Conservation (phyloP, 1,140 invertebrate genomes). For the Drosophila mojavensis region DNA sequence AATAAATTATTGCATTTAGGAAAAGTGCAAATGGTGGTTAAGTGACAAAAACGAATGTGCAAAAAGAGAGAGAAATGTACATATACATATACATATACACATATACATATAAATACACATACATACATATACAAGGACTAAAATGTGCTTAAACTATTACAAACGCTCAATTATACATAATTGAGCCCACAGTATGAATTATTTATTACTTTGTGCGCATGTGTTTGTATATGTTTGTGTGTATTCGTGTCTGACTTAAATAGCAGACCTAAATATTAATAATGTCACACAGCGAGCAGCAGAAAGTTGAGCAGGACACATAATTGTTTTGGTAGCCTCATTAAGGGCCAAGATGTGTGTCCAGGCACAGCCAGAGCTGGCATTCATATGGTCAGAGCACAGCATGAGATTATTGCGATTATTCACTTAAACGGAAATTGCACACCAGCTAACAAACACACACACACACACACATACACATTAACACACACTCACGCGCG, state of each 20-base stretch:
- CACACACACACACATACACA: too few relatives aligned
- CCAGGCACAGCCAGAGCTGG: slow-evolving; percentile 14
- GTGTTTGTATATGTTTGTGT: slow-evolving; percentile 16
- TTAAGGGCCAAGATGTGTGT: slow-evolving; percentile 40
- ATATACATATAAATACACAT: too few relatives aligned
- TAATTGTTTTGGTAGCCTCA: slow-evolving; percentile 54
- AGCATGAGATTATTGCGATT: slow-evolving; percentile 52
- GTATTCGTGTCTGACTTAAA: slow-evolving; percentile 27
- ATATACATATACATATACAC: neutral
- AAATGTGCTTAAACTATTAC: slow-evolving; percentile 53
- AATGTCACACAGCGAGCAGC: slow-evolving; percentile 29
- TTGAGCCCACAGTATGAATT: slow-evolving; percentile 46
- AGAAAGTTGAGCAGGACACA: slow-evolving; percentile 22
- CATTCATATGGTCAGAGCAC: slow-evolving; percentile 22
- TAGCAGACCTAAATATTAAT: slow-evolving; percentile 52
- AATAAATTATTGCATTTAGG: slow-evolving; percentile 44
- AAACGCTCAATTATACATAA: slow-evolving; percentile 51
- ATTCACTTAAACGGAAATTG: slow-evolving; percentile 48
- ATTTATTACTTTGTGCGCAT: slow-evolving; percentile 29
- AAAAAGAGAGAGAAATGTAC: slow-evolving; percentile 1
- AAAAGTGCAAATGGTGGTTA: slow-evolving; percentile 37
- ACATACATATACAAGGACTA: slow-evolving; percentile 8
- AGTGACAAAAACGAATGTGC: slow-evolving; percentile 30
- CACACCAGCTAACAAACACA: neutral
- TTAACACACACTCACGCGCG: neutral